These are phyloP conservation scores for Percopsis transmontana DNA, from an alignment of 2,113 vertebrate genomes.

Conservation along the genomic window DNA sequence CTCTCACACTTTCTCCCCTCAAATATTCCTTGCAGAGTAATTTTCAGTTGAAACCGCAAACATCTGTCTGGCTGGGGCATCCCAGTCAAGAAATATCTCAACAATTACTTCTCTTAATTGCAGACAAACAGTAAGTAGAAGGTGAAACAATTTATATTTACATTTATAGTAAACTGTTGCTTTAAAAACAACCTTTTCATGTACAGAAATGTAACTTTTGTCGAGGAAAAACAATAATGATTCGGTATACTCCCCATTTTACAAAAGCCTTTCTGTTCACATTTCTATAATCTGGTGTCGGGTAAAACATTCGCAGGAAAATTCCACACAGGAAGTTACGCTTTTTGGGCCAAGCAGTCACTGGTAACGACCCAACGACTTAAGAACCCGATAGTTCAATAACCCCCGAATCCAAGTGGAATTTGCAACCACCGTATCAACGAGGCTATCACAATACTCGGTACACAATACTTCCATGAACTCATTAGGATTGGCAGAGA, in stretches of 20 bases:
- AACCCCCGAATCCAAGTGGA: background rate
- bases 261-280: too few species aligned
- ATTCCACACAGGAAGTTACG: background rate
- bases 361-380: constrained; percentile 1
- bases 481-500: constrained; percentile 48
- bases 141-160: too few species aligned
- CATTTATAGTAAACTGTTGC: too few species aligned
- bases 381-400: background rate
- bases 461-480: constrained; percentile 41
- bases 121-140: too few species aligned
- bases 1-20: background rate
- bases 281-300: too few species aligned
- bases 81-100: constrained; percentile 40
- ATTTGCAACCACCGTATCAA: background rate
- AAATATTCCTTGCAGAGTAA: constrained; percentile 45
- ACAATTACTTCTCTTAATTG: constrained; percentile 8
- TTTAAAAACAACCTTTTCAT: too few species aligned
- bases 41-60: constrained; percentile 66
- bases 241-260: too few species aligned
- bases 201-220: too few species aligned
- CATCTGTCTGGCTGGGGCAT: constrained; percentile 62
- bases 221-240: too few species aligned
- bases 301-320: too few species aligned
- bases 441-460: background rate
- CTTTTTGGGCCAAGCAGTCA: background rate